These are phyloP conservation scores for Conopomorpha cramerella DNA, from an alignment of 1,140 invertebrate genomes.

Conservation along the genomic window DNA sequence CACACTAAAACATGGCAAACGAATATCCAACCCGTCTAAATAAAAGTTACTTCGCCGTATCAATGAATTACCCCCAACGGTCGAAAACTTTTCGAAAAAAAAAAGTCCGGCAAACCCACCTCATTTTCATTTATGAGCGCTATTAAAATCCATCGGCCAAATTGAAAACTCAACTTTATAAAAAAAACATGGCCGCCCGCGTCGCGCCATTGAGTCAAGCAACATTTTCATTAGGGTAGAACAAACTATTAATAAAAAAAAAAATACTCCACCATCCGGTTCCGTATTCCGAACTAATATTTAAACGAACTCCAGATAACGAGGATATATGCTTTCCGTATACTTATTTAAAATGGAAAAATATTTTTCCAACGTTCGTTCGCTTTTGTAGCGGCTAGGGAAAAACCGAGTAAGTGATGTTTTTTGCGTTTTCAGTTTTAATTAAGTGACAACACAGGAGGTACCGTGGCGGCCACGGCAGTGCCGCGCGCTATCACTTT, in stretches of 20 bases:
- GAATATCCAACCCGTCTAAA: too few relatives aligned
- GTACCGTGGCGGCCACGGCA: too few relatives aligned
- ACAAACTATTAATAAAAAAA: constrained; percentile 31
- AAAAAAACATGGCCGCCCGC: constrained; percentile 9
- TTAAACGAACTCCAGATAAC: constrained; percentile 46
- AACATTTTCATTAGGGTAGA: constrained; percentile 15
- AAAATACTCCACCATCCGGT: constrained; percentile 27
- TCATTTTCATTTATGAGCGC: too few relatives aligned
- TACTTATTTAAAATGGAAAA: constrained; percentile 50
- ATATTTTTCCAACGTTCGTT: constrained; percentile 33
- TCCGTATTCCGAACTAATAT: constrained; percentile 32
- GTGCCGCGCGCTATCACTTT: too few relatives aligned
- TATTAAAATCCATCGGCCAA: too few relatives aligned
- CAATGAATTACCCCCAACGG: too few relatives aligned
- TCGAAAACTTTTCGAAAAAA: too few relatives aligned
- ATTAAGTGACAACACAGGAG: too few relatives aligned
- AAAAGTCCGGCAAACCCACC: too few relatives aligned
- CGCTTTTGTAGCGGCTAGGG: constrained; percentile 9
- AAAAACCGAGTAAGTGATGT: constrained; percentile 11
- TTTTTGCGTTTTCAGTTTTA: constrained; percentile 11
- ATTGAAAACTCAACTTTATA: too few relatives aligned
- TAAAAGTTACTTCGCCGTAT: too few relatives aligned
- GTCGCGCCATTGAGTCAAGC: constrained; percentile 3
- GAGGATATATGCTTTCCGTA: constrained; percentile 42
- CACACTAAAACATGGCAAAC: too few relatives aligned